Evolutionary conservation across 1,140 invertebrate genomes (phyloP).

Genomic region (Camponotus pennsylvanicus): DNA sequence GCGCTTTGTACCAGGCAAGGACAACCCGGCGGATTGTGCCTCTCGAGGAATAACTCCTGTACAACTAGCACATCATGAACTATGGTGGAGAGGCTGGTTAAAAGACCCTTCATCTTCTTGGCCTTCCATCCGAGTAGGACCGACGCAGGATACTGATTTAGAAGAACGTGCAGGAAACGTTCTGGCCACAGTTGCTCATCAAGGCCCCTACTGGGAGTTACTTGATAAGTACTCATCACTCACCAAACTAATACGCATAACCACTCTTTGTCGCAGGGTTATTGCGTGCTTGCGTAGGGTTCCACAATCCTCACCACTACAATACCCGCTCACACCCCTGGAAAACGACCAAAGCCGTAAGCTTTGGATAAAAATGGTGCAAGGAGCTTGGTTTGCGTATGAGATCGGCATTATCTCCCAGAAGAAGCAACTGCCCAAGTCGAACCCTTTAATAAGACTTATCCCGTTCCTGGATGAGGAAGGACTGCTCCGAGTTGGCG

Average conservation of each 20-base stretch:
- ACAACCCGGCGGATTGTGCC: no score
- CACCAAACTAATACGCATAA: neutral
- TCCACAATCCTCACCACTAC: no score
- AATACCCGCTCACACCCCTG: no score
- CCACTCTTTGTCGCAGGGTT: no score
- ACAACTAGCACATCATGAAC: neutral
- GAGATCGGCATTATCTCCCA: neutral
- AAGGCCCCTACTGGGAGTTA: neutral
- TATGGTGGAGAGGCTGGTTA: slow-evolving; percentile 55
- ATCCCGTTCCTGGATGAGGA: neutral
- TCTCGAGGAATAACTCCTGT: slow-evolving; percentile 53
- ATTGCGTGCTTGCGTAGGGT: no score
- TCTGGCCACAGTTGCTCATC: neutral
- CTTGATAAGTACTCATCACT: neutral
- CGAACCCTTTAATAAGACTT: neutral
- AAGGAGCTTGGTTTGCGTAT: no score
- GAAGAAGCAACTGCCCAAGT: neutral
- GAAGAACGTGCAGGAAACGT: slow-evolving; percentile 23
- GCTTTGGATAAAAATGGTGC: neutral
- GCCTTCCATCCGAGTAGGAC: no score
- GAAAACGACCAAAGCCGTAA: neutral
- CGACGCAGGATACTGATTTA: neutral
- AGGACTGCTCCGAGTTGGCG: neutral
- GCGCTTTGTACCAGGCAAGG: slow-evolving; percentile 38
- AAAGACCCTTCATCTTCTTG: no score